Base-by-base conservation (phyloP, 2,113 vertebrate species). In the Oophaga pumilio region DNA sequence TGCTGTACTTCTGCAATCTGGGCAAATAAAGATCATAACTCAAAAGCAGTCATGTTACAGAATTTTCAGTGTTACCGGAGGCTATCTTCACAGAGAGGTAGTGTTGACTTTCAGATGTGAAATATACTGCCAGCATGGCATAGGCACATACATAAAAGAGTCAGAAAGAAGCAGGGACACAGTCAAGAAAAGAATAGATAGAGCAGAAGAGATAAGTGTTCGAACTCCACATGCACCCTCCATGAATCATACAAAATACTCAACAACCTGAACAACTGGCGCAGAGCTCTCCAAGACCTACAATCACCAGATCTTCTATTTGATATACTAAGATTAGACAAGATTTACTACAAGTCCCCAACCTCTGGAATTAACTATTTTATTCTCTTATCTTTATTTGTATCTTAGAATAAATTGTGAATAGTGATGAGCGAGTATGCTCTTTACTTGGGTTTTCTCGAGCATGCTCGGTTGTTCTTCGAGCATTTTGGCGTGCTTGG, bases 71-170 rank as follows among this genome's bases (percentile, higher is more conserved):
- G 33, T 83, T 76, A 76, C 86, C 79, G 17, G 86, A 87, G 86
- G 86, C 79, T 82, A 87, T 74, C 78, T 82, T 52, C 78, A 74
- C 77, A 82, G 49, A 74, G 57, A 81, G 73, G 68, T 53, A 64
- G 20, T 87, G 68, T 76, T 87, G 86, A 87, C 86, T 87, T 74
- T 82, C 57, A 87, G 68, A 82, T 82, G 86, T 62, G n/a, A 82
- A 64, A 82, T 82, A 82, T 33, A 64, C 33, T 87, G 86, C 86
- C 86, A 87, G 86, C 86, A 87, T 87, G 79, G 78, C 56, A 87
- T 60, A 82, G 86, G 79, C 56, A 82, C 22, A 73, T 73, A 76
- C 79, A 82, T 87, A 82, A 87, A 87, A 87, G 85, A 87, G 50
- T 57, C 77, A 87, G 64, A 71, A 73, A 60, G 24, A 56, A 64